Evolutionary conservation across 1,140 invertebrate species (phyloP), one percentile per base, ranked within the genome.

Genomic region (Araneus ventricosus): DNA sequence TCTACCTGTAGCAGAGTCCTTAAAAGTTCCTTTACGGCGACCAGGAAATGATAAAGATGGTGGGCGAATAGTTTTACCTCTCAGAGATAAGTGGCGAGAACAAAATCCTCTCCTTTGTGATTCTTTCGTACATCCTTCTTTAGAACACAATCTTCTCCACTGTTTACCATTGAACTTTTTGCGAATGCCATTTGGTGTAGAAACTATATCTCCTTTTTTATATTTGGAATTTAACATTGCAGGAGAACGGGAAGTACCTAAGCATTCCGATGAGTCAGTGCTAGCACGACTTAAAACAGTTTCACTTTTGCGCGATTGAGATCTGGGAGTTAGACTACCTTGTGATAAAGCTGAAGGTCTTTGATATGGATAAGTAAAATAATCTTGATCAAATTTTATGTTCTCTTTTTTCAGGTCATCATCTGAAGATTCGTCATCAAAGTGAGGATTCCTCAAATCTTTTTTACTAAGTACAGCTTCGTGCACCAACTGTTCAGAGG

Each of bases 151-250:
- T 94, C 99, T 96, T 94, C 99, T 96, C 99, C 99, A 99, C 95
- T 99, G 99, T 96, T 99, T 99, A 7, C 99, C 99, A 96, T 99
- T 99, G 95, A 99, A 99, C 96, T 99, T 99, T 96, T 99, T 99
- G 5, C 99, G 96, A 94, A 99, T 99, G 94, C 99, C 99, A 95
- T 98, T 99, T 80, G 98, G 98, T 82, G 98, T 99, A 45, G 98
- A 97, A 57, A 99, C 98, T 94, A 99, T 98, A 95, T 99, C 99
- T 93, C 99, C 99, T 96, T 99, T 99, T 96, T 99, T 99, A 96
- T 99, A 99, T 95, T 99, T 99, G 94, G 37, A 98, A 94, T 85
- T 94, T 93, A 98, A 98, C 94, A 98, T 97, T 95, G 98, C 97
- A 96, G 98, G 98, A 96, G 97, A 98, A 97, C 97, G 88, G 90